Percentiles rank a stretch among this genome's conserved stretches.
phyloP scores from a whole-genome alignment of 2,888 invertebrate genomes.

The Heterodera filipjevi region DNA sequence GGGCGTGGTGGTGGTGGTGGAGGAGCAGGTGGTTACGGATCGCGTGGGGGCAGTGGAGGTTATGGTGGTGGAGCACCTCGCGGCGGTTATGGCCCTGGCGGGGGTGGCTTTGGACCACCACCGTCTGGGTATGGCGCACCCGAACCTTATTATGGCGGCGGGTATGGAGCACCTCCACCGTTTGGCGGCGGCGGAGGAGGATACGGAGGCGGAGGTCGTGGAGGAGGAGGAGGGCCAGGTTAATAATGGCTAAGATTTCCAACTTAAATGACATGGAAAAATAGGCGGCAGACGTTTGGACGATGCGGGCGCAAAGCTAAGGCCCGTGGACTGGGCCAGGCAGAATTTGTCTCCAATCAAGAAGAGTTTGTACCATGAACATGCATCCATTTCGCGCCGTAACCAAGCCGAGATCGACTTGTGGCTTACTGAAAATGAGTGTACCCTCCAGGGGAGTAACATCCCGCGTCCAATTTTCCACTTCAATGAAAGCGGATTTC shows the following conservation, averaged over 20 bases:
- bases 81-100: slow-evolving; percentile 6
- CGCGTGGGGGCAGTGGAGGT: slow-evolving; percentile 31
- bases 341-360: slow-evolving; percentile 36
- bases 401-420: slow-evolving; percentile 68
- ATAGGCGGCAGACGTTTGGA: slow-evolving; percentile 24
- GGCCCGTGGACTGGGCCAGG: slow-evolving; percentile 38
- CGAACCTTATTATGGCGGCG: not conserved
- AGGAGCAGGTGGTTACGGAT: slow-evolving; percentile 10
- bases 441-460: slow-evolving; percentile 82
- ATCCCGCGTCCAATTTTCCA: slow-evolving; percentile 83
- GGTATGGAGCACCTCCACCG: slow-evolving; percentile 23
- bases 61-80: slow-evolving; percentile 29
- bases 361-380: slow-evolving; percentile 46
- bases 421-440: slow-evolving; percentile 77
- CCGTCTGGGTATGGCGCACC: not conserved
- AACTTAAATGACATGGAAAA: not conserved
- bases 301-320: slow-evolving; percentile 43
- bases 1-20: slow-evolving; percentile 20
- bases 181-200: slow-evolving; percentile 29
- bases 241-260: not conserved
- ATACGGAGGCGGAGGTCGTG: slow-evolving; percentile 25
- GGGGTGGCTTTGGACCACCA: slow-evolving; percentile 10
- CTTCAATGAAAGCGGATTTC: slow-evolving; percentile 88
- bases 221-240: slow-evolving; percentile 28
- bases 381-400: slow-evolving; percentile 41